Evolutionary conservation across 2,888 invertebrate genomes (phyloP).

Genomic region (Apocheima hispidaria): DNA sequence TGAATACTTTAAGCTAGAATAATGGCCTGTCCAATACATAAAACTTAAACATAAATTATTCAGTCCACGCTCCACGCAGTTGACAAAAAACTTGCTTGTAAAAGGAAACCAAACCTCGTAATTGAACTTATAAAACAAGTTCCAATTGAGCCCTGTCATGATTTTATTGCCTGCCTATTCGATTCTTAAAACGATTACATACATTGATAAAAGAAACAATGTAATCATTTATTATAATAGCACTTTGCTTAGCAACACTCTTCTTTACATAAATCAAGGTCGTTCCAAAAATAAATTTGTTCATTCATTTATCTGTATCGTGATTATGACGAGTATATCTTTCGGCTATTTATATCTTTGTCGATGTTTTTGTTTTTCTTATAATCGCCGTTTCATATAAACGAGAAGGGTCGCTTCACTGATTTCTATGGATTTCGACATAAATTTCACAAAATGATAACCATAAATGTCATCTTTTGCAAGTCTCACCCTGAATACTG

Average conservation of each 20-base stretch:
- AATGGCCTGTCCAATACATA: conserved; percentile 17
- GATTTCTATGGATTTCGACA: no score
- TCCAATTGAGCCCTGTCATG: conserved; percentile 32
- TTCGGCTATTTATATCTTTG: conserved; percentile 17
- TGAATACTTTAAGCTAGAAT: conserved; percentile 30
- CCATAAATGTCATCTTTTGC: no score
- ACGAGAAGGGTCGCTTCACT: no score
- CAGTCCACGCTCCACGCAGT: conserved; percentile 22
- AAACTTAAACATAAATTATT: conserved; percentile 30
- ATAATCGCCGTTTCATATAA: background rate
- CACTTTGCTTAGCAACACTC: conserved; percentile 28
- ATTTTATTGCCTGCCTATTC: conserved; percentile 28
- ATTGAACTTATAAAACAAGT: conserved; percentile 37
- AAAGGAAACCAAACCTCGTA: conserved; percentile 36
- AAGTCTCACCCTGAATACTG: no score
- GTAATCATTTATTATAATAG: conserved; percentile 60
- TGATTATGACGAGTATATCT: conserved; percentile 16
- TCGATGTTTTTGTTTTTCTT: conserved; percentile 12
- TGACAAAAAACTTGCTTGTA: conserved; percentile 39
- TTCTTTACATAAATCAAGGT: conserved; percentile 22
- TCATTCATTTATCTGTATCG: conserved; percentile 22
- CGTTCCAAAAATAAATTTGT: conserved; percentile 26
- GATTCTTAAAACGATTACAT: conserved; percentile 35
- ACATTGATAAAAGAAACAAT: conserved; percentile 31
- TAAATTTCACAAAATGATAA: no score